Evolutionary conservation across 1,140 invertebrate genomes (phyloP), one percentile per base, ranked within the genome.

Genomic region (Xylocopa sonorina): DNA sequence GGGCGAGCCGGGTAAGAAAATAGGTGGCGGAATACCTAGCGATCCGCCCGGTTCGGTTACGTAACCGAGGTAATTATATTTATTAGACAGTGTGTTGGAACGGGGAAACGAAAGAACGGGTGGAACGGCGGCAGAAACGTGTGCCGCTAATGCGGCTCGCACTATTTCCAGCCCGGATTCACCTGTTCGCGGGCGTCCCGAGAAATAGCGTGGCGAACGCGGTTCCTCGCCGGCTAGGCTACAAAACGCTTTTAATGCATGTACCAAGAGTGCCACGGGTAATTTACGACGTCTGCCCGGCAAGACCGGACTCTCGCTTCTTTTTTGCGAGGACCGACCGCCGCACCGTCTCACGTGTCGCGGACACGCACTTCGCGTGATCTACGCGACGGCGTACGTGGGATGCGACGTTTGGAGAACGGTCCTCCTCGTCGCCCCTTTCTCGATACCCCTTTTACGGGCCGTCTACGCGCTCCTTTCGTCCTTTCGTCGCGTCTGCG

Each of bases 31-130:
- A 82, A 76, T 82, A 77, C 32, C 46, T 53, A 62, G 41, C 48
- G 66, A 75, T 82, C 80, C 71, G 55, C n/a, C n/a, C 4, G 55
- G 41, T 10, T 21, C 27, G 21, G 27, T 86, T 80, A 53, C 63
- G 77, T 58, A 86, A 86, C 18, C 10, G 4, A 6, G 27, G 57
- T 77, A 68, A 86, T 85, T 86, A 85, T 73, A 86, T 82, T 85
- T 79, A 80, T 76, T 80, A 73, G 76, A 85, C 71, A 60, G 24
- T 57, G 53, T 32, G 16, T 16, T 29, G 18, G 16, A 7, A 29
- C 32, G 16, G 57, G 21, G 55, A 85, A 82, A 83, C 79, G 64
- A 53, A 81, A 55, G 14, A 51, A 16, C 46, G 24, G n/a, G 64
- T 34, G 57, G 18, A 34, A 60, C 32, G 9, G 16, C 29, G 38